Evolutionary conservation across 2,113 vertebrate genomes (phyloP).

Genomic region (Octodon degus): DNA sequence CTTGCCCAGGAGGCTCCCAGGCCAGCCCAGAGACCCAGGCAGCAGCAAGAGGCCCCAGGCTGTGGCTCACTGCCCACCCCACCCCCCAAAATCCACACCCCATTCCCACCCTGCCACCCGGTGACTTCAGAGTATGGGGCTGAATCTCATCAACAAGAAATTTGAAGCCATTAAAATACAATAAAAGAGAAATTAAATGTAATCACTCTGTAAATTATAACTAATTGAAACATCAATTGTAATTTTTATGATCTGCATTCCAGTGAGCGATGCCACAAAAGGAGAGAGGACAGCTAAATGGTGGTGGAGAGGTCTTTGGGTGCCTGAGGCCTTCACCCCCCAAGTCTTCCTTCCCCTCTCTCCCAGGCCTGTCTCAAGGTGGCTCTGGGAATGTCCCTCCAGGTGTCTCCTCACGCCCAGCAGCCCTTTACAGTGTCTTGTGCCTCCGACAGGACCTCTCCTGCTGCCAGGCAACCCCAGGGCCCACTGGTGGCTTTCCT

Average conservation of each 20-base stretch:
- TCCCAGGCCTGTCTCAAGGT: background rate
- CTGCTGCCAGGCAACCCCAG: background rate
- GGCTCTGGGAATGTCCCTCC: background rate
- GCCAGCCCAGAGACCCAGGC: background rate
- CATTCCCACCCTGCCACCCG: background rate
- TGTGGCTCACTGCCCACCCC: background rate
- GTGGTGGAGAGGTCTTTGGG: background rate
- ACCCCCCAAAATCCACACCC: background rate
- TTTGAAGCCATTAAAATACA: constrained; percentile 84
- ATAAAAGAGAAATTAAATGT: constrained; percentile 85
- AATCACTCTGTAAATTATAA: constrained; percentile 84
- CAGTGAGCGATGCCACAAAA: constrained; percentile 62
- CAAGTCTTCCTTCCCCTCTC: background rate
- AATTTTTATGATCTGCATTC: constrained; percentile 79
- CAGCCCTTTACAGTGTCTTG: background rate
- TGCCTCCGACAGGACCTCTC: accelerated
- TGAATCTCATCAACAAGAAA: constrained; percentile 83
- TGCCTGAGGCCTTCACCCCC: background rate
- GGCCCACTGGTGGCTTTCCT: background rate
- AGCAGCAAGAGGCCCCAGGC: background rate
- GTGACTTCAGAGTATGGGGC: constrained; percentile 55
- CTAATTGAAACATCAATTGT: constrained; percentile 85
- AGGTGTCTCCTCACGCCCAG: accelerated
- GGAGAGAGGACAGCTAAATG: constrained; percentile 42
- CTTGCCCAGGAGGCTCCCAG: background rate